Base-by-base conservation (phyloP, 2,888 invertebrate genomes). In the Ophonus ardosiacus region DNA sequence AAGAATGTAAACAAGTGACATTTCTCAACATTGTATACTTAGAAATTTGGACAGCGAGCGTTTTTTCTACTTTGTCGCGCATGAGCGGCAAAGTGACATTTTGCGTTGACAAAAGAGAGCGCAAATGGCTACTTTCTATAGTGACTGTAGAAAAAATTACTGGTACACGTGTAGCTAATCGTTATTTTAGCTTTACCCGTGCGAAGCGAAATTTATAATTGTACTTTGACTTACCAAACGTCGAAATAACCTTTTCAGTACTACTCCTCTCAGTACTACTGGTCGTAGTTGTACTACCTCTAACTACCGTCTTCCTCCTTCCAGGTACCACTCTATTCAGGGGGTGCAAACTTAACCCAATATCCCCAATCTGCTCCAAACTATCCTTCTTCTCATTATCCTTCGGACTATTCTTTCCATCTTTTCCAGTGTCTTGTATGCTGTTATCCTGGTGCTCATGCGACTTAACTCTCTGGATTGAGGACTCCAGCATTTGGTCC, bases 301-400 rank as follows among this genome's bases (percentile, higher is more conserved):
- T 76, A 0, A 13, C 21, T 4, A 17, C 7, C 13, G 38, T 10
- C 56, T 31, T 56, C 40, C 82, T 71, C 17, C 57, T 71, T 10
- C 57, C 71, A n/a, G 81, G 85, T n/a, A 88, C 89, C n/a, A 89
- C 89, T 63, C 88, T 87, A 85, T 90, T 90, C 7, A 90, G 86
- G 59, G 88, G 86, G 57, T 89, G 88, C 51, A 90, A 85, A 8
- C 88, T 89, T 7, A 87, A 80, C 10, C 89, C 90, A n/a, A 90
- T 86, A 78, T 90, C 89, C 10, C 86, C 87, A 13, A 80, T 59
- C 38, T 40, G 15, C 38, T 80, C 80, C 38, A 80, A n/a, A 13
- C 80, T 80, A 18, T 80, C 80, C 13, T 80, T 68, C 68, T 31
- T 43, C 24, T 65, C 7, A 24, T 65, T 1, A 24, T 65, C 15